Conservation (phyloP, 1,140 invertebrate species). For the Zaprionus gabonicus region DNA sequence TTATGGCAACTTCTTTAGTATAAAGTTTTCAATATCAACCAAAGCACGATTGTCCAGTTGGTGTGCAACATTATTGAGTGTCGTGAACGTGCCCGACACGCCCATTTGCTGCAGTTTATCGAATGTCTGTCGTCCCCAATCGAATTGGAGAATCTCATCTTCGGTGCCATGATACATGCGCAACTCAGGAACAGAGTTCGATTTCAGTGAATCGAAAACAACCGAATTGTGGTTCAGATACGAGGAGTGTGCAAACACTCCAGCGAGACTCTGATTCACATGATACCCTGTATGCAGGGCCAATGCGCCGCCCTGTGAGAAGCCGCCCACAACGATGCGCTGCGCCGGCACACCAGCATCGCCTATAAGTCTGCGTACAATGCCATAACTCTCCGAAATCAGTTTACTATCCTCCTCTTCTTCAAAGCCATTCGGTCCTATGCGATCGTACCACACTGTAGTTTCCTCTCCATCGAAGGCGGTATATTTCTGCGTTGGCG, state of each 20-base stretch:
- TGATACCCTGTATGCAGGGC: constrained; percentile 36
- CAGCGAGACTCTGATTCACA: constrained; percentile 14
- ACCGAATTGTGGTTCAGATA: constrained; percentile 32
- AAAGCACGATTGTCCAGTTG: constrained; percentile 24
- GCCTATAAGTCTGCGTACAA: constrained; percentile 5
- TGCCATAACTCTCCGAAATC: constrained; percentile 10
- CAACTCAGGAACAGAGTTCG: not conserved
- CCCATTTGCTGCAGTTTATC: constrained; percentile 17
- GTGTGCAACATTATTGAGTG: constrained; percentile 10
- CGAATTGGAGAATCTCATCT: constrained; percentile 22
- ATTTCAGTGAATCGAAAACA: constrained; percentile 25
- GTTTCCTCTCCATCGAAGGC: constrained; percentile 22
- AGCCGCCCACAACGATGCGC: constrained; percentile 42
- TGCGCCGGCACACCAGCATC: constrained; percentile 3
- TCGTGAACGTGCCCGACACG: constrained; percentile 21
- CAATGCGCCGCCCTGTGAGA: constrained; percentile 35
- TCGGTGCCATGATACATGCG: constrained; percentile 33
- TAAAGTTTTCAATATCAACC: constrained; percentile 22
- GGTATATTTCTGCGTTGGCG: constrained; percentile 26
- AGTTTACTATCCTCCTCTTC: constrained; percentile 11
- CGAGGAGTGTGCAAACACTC: constrained; percentile 32
- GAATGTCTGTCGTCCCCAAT: constrained; percentile 34
- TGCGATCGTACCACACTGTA: constrained; percentile 38
- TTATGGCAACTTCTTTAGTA: constrained; percentile 29
- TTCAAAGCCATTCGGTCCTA: not conserved